A percentile compares a stretch with the other conserved stretches of the same genome.
phyloP scores from a whole-genome alignment of 64 coral and sea anemone species.

The Porites lutea region DNA sequence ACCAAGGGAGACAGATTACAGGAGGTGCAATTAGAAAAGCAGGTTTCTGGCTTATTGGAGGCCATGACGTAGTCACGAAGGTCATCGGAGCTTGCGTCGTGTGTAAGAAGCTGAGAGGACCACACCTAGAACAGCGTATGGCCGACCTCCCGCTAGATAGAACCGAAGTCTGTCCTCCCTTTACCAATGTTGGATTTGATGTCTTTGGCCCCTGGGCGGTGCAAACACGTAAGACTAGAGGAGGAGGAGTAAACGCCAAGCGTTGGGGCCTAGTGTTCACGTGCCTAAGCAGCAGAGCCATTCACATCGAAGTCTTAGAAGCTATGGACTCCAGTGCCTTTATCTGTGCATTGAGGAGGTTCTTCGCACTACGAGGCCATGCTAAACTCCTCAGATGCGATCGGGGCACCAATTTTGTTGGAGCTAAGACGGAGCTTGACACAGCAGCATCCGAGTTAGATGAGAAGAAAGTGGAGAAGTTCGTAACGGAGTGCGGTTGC shows the following conservation, averaged over 20 bases:
- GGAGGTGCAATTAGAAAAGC: constrained; percentile 40
- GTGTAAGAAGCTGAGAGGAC: constrained; percentile 46
- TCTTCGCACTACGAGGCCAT: constrained; percentile 45
- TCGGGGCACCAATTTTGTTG: constrained; percentile 57
- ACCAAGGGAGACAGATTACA: constrained; percentile 42
- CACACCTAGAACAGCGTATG: constrained; percentile 31
- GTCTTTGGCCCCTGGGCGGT: constrained; percentile 53
- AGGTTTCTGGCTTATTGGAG: constrained; percentile 42
- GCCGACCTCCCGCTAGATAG: constrained; percentile 47
- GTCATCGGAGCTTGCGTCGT: background rate
- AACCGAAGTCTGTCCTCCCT: constrained; percentile 12
- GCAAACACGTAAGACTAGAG: background rate
- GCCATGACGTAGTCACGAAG: constrained; percentile 28
- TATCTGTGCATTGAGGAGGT: constrained; percentile 49
- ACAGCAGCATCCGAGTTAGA: constrained; percentile 17
- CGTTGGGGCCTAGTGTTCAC: constrained; percentile 51
- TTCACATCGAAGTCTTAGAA: constrained; percentile 53
- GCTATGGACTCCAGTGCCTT: constrained; percentile 38
- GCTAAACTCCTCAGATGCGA: constrained; percentile 34
- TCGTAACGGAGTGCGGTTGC: constrained; percentile 15
- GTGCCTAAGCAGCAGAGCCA: constrained; percentile 39
- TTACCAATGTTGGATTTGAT: constrained; percentile 43
- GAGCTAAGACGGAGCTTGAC: constrained; percentile 40
- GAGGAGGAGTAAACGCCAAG: constrained; percentile 33
- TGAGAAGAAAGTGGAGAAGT: constrained; percentile 28